These are phyloP conservation scores for Heteromormyrus szaboi DNA, from an alignment of 2,797 vertebrate genomes.

Conservation along the genomic window DNA sequence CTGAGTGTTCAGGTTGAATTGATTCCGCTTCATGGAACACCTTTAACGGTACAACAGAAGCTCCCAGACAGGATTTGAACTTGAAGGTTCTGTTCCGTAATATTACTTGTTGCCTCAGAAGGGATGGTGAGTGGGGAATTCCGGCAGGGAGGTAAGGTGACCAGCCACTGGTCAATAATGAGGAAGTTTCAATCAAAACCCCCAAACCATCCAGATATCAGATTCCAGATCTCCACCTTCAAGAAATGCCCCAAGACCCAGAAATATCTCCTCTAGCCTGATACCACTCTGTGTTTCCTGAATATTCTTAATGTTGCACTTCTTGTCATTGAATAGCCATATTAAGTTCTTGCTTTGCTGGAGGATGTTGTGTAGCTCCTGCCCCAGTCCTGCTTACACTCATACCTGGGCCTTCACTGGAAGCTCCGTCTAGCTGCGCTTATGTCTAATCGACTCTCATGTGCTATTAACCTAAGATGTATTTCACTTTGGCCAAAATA, in stretches of 20 bases:
- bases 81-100: background rate
- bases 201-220: background rate
- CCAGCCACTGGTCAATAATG: background rate
- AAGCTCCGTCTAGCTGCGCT: background rate
- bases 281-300: background rate
- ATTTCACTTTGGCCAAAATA: background rate
- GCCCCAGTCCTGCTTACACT: background rate
- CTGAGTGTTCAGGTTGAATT: background rate
- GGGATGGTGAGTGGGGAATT: background rate
- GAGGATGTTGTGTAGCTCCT: background rate
- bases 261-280: background rate
- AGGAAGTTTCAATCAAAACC: background rate
- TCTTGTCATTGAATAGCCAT: background rate
- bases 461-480: background rate
- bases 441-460: background rate
- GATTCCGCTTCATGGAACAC: background rate
- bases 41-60: background rate
- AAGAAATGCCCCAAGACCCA: background rate
- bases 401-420: background rate
- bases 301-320: background rate
- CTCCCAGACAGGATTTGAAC: background rate
- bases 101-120: background rate
- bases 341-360: background rate
- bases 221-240: background rate
- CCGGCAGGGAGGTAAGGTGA: background rate